Conservation (phyloP, 2,113 vertebrate species). For the Candoia aspera region DNA sequence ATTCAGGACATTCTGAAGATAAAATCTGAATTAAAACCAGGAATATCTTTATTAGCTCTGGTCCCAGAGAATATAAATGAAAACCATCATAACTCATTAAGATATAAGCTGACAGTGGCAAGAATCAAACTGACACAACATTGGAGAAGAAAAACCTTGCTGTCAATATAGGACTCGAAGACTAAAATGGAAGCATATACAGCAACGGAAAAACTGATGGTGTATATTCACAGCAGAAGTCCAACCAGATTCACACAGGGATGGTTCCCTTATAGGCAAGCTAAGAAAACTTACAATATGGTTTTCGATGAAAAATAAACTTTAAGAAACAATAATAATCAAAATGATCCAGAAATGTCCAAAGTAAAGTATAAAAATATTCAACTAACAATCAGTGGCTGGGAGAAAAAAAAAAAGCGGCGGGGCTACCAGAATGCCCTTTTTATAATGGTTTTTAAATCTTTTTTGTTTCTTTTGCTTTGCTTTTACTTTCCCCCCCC, state of each 20-base stretch:
- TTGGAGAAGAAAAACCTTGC: background rate
- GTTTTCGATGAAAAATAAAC: background rate
- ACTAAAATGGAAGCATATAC: background rate
- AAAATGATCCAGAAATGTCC: background rate
- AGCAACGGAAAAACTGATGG: background rate
- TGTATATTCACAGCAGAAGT: background rate
- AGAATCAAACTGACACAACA: background rate
- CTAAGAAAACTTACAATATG: background rate
- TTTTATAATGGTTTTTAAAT: background rate
- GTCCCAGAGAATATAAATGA: background rate
- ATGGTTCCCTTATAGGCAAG: background rate
- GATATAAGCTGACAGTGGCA: background rate
- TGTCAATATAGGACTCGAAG: background rate
- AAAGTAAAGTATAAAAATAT: background rate
- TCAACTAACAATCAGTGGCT: background rate
- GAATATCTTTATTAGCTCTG: background rate
- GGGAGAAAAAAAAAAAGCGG: background rate
- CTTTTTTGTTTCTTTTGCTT: background rate
- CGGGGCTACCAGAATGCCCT: background rate
- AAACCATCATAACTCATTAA: background rate
- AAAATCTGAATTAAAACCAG: background rate
- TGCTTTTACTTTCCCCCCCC: background rate
- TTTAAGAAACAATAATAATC: background rate
- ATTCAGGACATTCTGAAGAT: background rate
- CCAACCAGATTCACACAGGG: background rate